Evolutionary conservation across 2,797 vertebrate species (phyloP), one percentile per base, ranked within the genome.

Genomic region (Mastacembelus armatus): DNA sequence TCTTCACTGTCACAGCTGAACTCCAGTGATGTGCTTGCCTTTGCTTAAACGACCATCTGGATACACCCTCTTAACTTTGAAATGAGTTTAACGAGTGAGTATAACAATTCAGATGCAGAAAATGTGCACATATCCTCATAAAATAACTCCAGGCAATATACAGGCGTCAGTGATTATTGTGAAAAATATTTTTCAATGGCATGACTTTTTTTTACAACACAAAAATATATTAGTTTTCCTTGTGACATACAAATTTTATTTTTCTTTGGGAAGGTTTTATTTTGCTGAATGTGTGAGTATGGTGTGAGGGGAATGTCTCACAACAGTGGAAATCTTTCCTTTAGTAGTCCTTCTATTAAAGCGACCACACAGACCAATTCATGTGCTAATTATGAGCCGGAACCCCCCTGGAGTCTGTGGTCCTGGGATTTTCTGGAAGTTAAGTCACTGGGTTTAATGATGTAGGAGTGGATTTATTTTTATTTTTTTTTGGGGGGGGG

Each of bases 301-400:
- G 2, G 26, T 44, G 39, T 42, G 44, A 66, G 22, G 35, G 1
- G 18, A 43, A 47, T 68, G 39, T 30, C 14, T 61, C 5, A 16
- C 38, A 42, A 42, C 39, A 61, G 67, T 63, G 72, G 27, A 73
- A 78, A 70, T 59, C 72, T 66, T 60, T 22, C 51, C 70, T 73
- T 85, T 59, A 74, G 60, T 71, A 49, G 56, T 58, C 56, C 75
- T 56, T 83, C 65, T 76, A 83, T 85, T 86, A 66, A 72, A 55
- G 21, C 71, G 43, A 39, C 75, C 69, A 65, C 70, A 81, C 78
- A 85, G 81, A 75, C 59, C 77, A 77, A 83, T 88, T 88, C 74
- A 88, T 83, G 80, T 88, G 89, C 79, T 85, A 83, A 88, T 89
- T 84, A 77, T 63, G 73, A 78, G 64, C 66, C 61, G 80, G 84